Percentiles rank a stretch among this genome's conserved stretches.
Conservation (phyloP, 2,113 vertebrate genomes). For the Hassar affinis region DNA sequence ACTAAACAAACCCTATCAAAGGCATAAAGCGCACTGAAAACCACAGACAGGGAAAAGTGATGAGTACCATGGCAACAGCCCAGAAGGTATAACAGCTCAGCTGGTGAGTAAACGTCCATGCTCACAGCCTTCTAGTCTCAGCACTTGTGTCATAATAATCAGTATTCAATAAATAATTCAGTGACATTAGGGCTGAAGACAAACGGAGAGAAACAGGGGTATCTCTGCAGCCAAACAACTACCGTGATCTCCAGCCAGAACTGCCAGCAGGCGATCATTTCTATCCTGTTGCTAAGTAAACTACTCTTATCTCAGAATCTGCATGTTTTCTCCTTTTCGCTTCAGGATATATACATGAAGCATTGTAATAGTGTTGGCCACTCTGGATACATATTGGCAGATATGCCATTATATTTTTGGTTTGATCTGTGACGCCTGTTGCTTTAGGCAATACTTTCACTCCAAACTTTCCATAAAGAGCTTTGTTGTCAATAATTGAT, state of each 20-base stretch:
- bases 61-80: slow-evolving; percentile 66
- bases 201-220: slow-evolving; percentile 35
- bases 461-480: not conserved
- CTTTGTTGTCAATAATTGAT: slow-evolving; percentile 17
- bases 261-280: slow-evolving; percentile 61
- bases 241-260: slow-evolving; percentile 51
- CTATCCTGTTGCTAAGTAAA: slow-evolving; percentile 27
- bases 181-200: slow-evolving; percentile 44
- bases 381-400: slow-evolving; percentile 45
- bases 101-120: slow-evolving; percentile 58
- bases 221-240: slow-evolving; percentile 38
- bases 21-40: slow-evolving; percentile 48
- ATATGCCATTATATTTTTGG: slow-evolving; percentile 52
- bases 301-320: slow-evolving; percentile 1
- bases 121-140: slow-evolving; percentile 47
- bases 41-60: slow-evolving; percentile 56
- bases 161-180: slow-evolving; percentile 57
- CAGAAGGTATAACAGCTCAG: slow-evolving; percentile 61
- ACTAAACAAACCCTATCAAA: slow-evolving; percentile 45
- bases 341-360: not conserved
- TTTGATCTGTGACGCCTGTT: slow-evolving; percentile 11
- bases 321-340: not conserved
- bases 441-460: slow-evolving; percentile 5
- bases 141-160: slow-evolving; percentile 45
- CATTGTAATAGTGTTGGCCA: slow-evolving; percentile 6